Conservation (phyloP, 2,797 vertebrate species). For the Austrolebias charrua region DNA sequence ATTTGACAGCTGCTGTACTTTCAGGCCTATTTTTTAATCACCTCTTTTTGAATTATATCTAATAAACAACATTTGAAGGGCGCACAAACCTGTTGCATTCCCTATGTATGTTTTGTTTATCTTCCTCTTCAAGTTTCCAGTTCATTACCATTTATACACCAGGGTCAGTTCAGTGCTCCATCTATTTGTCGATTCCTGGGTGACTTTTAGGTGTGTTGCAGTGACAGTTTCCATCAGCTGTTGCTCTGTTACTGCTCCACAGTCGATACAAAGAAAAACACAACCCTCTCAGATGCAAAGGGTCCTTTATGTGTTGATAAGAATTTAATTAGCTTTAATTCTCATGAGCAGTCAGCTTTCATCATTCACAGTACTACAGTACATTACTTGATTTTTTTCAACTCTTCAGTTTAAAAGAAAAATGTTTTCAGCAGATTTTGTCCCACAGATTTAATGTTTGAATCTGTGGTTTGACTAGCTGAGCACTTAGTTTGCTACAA, state of each 20-base stretch:
- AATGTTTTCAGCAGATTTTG: conserved; percentile 18
- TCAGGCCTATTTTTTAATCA: background rate
- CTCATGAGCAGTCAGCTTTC: conserved; percentile 37
- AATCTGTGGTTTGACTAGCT: conserved; percentile 24
- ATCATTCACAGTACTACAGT: conserved; percentile 25
- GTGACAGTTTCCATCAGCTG: conserved; percentile 8
- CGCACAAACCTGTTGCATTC: background rate
- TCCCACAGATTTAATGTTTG: conserved; percentile 27
- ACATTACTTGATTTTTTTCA: conserved; percentile 10
- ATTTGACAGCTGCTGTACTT: background rate
- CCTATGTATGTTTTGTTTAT: conserved; percentile 23
- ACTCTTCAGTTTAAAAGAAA: conserved; percentile 24
- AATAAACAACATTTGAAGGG: background rate
- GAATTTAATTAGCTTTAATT: conserved; percentile 57
- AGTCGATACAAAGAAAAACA: conserved; percentile 15
- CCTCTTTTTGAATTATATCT: background rate
- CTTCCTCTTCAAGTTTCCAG: conserved; percentile 16
- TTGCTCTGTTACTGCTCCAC: background rate
- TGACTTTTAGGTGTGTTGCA: conserved; percentile 38
- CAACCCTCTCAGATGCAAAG: conserved; percentile 18
- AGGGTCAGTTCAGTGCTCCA: conserved; percentile 6
- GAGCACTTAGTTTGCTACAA: conserved; percentile 16
- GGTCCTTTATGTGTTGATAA: conserved; percentile 41
- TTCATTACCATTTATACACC: conserved; percentile 19
- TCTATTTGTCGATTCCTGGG: conserved; percentile 38